Base-by-base conservation (phyloP, 2,113 vertebrate species). In the Cacatua alba region DNA sequence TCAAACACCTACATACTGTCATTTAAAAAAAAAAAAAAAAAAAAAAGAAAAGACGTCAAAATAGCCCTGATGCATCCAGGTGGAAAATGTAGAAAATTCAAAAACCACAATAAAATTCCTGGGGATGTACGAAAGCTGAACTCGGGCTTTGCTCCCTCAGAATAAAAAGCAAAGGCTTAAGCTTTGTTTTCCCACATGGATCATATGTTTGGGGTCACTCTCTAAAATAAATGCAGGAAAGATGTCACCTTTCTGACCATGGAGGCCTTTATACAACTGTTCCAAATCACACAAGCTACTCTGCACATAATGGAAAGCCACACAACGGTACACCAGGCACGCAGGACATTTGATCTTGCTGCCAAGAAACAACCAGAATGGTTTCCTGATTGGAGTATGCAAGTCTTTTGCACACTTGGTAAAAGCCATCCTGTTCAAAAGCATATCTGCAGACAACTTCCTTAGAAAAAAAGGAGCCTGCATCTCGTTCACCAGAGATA, bases 251-350 rank as follows among this genome's bases (percentile, higher is more conserved):
- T 46, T 70, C 18, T 72, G 67, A 35, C 11, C 0, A 0, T 3
- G 18, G 12, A 60, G 19, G 17, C 8, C 18, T 75, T 59, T 82
- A 12, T n/a, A 71, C 13, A 49, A 9, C 14, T 51, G 9, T 16
- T 71, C 37, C 51, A 5, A 33, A 9, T 13, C 8, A 49, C 20
- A 35, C 13, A 21, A 74, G 12, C 20, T 18, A 5, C 17, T 59
- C 21, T 26, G 46, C 7, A 7, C 13, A 4, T 16, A 19, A 25
- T 28, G 35, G 33, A 60, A 79, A 9, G 0, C 8, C 44, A 59
- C 57, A 53, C 11, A 87, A 18, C 1, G 5, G 19, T 12, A 25
- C 43, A 39, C 6, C 41, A 31, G 2, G 1, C 0, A 1, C 4
- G 12, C 11, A 33, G 26, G 62, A 51, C 33, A 25, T 76, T 57